These are phyloP conservation scores for Nasonovia ribisnigri DNA, from an alignment of 2,888 invertebrate species.

Conservation along the genomic window DNA sequence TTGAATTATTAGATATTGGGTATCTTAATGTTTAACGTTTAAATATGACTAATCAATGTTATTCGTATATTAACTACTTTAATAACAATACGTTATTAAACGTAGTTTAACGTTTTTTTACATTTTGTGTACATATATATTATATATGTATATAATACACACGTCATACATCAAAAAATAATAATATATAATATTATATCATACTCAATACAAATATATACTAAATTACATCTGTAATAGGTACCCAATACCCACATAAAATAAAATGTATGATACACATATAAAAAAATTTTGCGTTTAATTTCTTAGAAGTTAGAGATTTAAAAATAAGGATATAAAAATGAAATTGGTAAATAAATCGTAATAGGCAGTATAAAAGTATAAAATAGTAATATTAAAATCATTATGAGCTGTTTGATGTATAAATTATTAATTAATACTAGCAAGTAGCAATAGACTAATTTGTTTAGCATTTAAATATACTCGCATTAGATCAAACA, in stretches of 20 bases:
- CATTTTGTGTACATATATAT: not conserved
- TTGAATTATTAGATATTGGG: slow-evolving; percentile 4
- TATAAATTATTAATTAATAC: not conserved
- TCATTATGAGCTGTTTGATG: not conserved
- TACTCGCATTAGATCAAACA: not conserved
- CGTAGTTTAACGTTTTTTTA: not conserved
- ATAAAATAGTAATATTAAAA: not conserved
- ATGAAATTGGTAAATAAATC: not conserved
- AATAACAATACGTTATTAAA: not conserved
- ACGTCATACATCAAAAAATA: not conserved
- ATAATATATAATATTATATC: too few relatives aligned
- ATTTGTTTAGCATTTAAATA: not conserved
- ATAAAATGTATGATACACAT: not conserved
- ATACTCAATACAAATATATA: not conserved
- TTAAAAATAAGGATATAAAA: not conserved
- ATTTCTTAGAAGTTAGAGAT: not conserved
- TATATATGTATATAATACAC: not conserved
- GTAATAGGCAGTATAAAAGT: not conserved
- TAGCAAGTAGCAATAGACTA: not conserved
- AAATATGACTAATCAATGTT: slow-evolving; percentile 5
- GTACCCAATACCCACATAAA: not conserved
- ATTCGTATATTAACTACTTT: not conserved
- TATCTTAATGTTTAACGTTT: slow-evolving; percentile 23
- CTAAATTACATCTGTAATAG: not conserved
- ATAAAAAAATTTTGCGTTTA: not conserved